Base-by-base conservation (phyloP, 1,140 invertebrate species). In the Camponotus pennsylvanicus region DNA sequence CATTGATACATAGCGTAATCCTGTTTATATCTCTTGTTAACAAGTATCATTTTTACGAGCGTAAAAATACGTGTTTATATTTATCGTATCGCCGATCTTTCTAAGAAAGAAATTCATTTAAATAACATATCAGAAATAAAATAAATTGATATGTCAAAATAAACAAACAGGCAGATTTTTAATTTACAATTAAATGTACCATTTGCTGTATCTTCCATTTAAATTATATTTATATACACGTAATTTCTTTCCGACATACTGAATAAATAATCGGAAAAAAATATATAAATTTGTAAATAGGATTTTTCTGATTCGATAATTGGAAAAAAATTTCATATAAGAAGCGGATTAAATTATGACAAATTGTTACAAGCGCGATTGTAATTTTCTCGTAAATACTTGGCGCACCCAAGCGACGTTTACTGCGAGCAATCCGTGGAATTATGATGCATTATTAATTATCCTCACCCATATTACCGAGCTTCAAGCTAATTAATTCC, bases 361-460 rank as follows among this genome's bases (percentile, higher is more conserved):
- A 52, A 52, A 52, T 52, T 0, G 15, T 52, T 52, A 52, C 6
- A 18, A 21, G 21, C 32, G 45, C 45, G 45, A 52, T 80, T 9
- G 32, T 69, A 69, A 70, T 69, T 69, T 13, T 15, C 45, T 70
- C 21, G n/a, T 55, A 55, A 80, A 80, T 80, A 70, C 15, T 21
- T 21, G 77, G 64, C 77, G n/a, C 77, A 70, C 13, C 64, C 77
- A 69, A 9, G 42, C 42, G 40, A 9, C 42, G 37, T 78, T 66
- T n/a, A 52, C 3, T 32, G 32, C 63, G 34, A 52, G 32, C 40
- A 63, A 32, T 18, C 15, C 40, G 15, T 13, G 42, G 2, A 52
- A 52, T 79, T 69, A 79, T 11, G 63, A 67, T 13, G 42, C 32
- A 15, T 79, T 63, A n/a, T 79, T 79, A 79, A 79, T 79, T 55